A percentile compares a stretch with the other conserved stretches of the same genome.
Conservation (phyloP, 1,140 invertebrate genomes). For the Samia ricini region DNA sequence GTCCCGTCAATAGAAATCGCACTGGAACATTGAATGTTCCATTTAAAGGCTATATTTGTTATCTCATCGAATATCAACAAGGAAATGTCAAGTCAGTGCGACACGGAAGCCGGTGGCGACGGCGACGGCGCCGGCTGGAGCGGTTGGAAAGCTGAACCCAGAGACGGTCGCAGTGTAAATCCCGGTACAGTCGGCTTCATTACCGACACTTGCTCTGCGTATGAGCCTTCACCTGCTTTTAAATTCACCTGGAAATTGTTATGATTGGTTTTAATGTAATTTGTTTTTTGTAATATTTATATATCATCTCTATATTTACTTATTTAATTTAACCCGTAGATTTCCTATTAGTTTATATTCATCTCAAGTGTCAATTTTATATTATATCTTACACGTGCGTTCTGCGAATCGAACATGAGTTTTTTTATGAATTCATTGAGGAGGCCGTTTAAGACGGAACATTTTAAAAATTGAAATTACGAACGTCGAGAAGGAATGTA, state of each 20-base stretch:
- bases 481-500: too few relatives aligned
- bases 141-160: conserved; percentile 89
- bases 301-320: too few relatives aligned
- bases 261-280: neutral
- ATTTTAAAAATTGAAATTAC: too few relatives aligned
- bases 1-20: neutral
- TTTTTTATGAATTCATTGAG: too few relatives aligned
- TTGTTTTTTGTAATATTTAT: too few relatives aligned
- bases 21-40: neutral
- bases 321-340: too few relatives aligned
- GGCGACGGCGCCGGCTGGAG: conserved; percentile 79
- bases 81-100: conserved; percentile 40
- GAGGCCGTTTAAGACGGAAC: too few relatives aligned
- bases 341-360: too few relatives aligned
- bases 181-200: conserved; percentile 80
- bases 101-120: conserved; percentile 43
- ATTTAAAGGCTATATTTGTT: neutral
- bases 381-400: too few relatives aligned
- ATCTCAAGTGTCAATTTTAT: too few relatives aligned
- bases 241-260: conserved; percentile 77
- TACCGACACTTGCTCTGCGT: conserved; percentile 49
- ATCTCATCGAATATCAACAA: neutral
- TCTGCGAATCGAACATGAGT: too few relatives aligned
- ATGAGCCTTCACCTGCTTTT: conserved; percentile 75
- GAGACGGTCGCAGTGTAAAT: conserved; percentile 88